Base-by-base conservation (phyloP, 2,888 invertebrate species). In the Polydesmus complanatus region DNA sequence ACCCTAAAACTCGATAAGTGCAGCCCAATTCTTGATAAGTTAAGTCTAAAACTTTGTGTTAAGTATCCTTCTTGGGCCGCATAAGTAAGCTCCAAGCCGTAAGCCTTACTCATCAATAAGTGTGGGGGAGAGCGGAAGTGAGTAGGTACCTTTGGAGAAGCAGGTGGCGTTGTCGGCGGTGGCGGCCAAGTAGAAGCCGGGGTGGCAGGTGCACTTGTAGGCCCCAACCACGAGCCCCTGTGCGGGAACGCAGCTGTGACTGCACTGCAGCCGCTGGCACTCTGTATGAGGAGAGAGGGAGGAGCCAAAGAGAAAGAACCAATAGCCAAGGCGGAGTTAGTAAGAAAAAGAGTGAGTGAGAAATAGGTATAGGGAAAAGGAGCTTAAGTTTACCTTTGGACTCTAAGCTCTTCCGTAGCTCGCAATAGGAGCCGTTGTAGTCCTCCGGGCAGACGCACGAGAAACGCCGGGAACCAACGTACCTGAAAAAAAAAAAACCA, bases 361-460 rank as follows among this genome's bases (percentile, higher is more conserved):
- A n/a, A n/a, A n/a, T n/a, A 37, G 37, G 14, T 37, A 8, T 8
- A 37, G 14, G 37, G 14, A 37, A 37, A 37, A 37, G 37, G 8
- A 8, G 37, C 37, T 37, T 37, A 37, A 37, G n/a, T n/a, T n/a
- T n/a, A 51, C 51, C 51, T 51, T 51, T 51, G 5, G 5, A 5
- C 5, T 5, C 5, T n/a, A 14, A 3, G 19, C 5, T 27, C 27
- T 59, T 54, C n/a, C 54, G 55, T 14, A 49, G 26, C 37, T 63
- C 63, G 50, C 63, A 63, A n/a, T 37, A 22, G 22, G 25, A 37
- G 8, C 63, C 63, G 27, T 25, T 54, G 50, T 49, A 63, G 27
- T 54, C 55, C 3, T 51, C 37, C 19, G 57, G 61, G 26, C 63
- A 63, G 18, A 18, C 51, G 25, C 63, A 63, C 3, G 54, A 50